Conservation (phyloP, 2,888 invertebrate species). For the Ecdyonurus torrentis region DNA sequence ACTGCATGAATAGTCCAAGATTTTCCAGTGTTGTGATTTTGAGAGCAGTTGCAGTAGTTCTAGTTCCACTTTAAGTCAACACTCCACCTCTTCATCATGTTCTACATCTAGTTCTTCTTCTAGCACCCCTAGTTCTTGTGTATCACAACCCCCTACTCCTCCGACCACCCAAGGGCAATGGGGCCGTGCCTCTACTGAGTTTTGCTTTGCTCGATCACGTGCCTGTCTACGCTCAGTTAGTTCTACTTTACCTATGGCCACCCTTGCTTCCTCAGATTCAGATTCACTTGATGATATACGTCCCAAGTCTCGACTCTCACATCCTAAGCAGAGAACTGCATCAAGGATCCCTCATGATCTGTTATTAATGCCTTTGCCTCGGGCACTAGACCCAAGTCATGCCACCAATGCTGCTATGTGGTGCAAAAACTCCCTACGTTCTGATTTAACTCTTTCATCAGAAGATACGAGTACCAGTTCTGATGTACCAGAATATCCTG, state of each 20-base stretch:
- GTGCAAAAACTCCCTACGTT: background rate
- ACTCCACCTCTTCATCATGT: background rate
- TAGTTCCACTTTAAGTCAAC: background rate
- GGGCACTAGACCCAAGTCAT: background rate
- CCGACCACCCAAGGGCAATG: conserved; percentile 50
- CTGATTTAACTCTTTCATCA: background rate
- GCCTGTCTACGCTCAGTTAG: conserved; percentile 36
- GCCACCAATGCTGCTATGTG: background rate
- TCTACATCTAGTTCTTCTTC: background rate
- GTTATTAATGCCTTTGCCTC: background rate
- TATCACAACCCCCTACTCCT: background rate
- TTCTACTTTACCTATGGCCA: background rate
- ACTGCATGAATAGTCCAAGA: background rate
- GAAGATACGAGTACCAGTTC: conserved; percentile 5
- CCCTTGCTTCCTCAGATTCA: background rate
- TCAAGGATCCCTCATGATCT: background rate
- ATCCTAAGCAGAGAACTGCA: background rate
- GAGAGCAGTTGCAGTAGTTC: background rate
- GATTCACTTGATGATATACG: background rate
- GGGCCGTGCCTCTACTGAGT: conserved; percentile 56
- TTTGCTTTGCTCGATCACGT: conserved; percentile 53
- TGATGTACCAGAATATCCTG: conserved; percentile 18
- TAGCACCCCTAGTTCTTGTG: background rate
- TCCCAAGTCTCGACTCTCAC: background rate
- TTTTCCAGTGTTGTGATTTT: background rate